Conservation (phyloP, 2,888 invertebrate genomes). For the Chloroclystis v-ata region DNA sequence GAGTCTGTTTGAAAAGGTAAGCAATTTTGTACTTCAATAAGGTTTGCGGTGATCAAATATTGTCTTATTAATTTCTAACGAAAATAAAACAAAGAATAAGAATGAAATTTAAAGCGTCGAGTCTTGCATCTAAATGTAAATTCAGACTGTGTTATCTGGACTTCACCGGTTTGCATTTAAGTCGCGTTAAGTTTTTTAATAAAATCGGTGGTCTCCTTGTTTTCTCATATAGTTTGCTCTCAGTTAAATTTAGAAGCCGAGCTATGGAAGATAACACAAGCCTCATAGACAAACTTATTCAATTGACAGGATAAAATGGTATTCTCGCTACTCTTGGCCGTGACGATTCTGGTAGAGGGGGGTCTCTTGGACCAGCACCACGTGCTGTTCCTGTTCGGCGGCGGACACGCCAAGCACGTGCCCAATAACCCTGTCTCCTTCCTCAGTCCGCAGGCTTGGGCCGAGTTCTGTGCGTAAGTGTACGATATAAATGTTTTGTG, state of each 20-base stretch:
- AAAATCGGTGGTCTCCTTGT: no score
- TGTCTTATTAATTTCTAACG: no score
- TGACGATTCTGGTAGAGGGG: constrained; percentile 83
- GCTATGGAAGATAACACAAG: no score
- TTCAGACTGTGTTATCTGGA: no score
- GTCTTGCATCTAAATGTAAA: no score
- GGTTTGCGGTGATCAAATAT: no score
- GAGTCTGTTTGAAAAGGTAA: constrained; percentile 93
- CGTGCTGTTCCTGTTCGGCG: constrained; percentile 93
- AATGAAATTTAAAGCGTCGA: no score
- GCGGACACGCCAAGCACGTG: constrained; percentile 76
- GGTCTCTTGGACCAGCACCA: constrained; percentile 80
- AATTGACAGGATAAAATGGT: constrained; percentile 89
- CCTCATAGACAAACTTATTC: not conserved
- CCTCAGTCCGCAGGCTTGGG: constrained; percentile 64
- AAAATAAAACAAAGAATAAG: no score
- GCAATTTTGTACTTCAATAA: not conserved
- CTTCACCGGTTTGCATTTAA: no score
- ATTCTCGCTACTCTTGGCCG: constrained; percentile 86
- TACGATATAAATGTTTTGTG: not conserved
- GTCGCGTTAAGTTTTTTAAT: no score
- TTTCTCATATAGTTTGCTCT: no score
- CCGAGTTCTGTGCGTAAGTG: constrained; percentile 62
- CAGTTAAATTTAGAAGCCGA: no score
- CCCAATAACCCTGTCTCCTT: constrained; percentile 59